Base-by-base conservation (phyloP, 2,113 vertebrate genomes). In the Clarias macrocephalus region DNA sequence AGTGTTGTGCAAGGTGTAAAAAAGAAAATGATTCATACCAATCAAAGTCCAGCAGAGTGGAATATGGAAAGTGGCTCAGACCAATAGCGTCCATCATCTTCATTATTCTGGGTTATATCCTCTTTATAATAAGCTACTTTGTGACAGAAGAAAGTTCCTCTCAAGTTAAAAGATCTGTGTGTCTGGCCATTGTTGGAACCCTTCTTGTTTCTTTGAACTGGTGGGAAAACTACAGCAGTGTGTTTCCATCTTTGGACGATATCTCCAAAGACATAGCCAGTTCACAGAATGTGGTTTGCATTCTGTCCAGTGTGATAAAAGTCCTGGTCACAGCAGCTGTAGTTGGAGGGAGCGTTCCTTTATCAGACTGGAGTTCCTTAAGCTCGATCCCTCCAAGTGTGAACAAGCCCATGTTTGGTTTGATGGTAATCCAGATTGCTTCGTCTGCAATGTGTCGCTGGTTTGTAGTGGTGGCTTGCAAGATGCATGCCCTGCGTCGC, bases 401-500 rank as follows among this genome's bases (percentile, higher is more conserved):
- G 86, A 91, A 84, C 1, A 86, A 0, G 6, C 57, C 92, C 0
- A 84, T 94, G 54, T 89, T 21, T 57, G 89, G 92, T 84, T 90
- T 91, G 75, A 75, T 93, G 16, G 91, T 82, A 0, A 85, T 94
- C 80, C 95, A 95, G 91, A 90, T 94, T 54, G 10, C 89, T 57
- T 94, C 93, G 80, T 95, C 95, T 1, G 91, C 88, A 0, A 81
- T 95, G 66, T 95, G 94, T 80, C 92, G 92, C 63, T 94, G 94
- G 94, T 93, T 96, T 88, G 87, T 91, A 0, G 75, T 95, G 18
- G 89, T 86, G 3, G 94, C 94, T 30, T 95, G 94, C 48, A 96
- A 96, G 90, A 95, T 95, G 93, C 94, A 95, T 5, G 91, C 90
- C 18, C 12, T 95, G 81, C 90, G 92, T 0, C 89, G 91, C 0